These are phyloP conservation scores for Lacerta viridis DNA, from an alignment of 2,797 vertebrate genomes.

Conservation along the genomic window DNA sequence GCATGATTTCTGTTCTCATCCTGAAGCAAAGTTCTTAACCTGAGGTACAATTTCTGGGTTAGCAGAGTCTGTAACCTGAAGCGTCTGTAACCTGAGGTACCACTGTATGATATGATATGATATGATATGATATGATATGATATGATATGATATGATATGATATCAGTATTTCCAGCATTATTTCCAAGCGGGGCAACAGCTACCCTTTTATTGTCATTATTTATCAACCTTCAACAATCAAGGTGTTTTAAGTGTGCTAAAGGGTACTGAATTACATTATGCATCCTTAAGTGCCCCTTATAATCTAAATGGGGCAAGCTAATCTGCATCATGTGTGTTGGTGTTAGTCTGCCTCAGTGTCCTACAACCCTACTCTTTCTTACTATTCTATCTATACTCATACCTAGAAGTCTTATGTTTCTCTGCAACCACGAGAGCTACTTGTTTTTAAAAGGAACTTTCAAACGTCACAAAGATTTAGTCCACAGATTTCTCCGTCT, in stretches of 20 bases:
- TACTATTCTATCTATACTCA: not conserved
- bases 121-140: no score
- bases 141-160: not conserved
- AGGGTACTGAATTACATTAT: not conserved
- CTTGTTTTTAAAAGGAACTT: not conserved
- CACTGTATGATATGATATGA: no score
- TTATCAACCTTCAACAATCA: not conserved
- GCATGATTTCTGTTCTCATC: no score
- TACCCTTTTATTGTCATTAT: not conserved
- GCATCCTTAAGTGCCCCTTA: not conserved
- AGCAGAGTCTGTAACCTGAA: no score
- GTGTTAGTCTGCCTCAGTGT: not conserved
- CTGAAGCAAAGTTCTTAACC: no score
- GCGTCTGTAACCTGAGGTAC: no score
- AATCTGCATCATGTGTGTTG: not conserved
- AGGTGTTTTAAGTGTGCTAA: not conserved
- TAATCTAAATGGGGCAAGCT: not conserved
- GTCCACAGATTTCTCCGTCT: no score
- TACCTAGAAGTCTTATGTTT: not conserved
- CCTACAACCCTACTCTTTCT: not conserved
- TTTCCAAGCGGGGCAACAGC: not conserved
- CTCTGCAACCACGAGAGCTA: not conserved
- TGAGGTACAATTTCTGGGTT: no score
- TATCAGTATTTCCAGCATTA: not conserved
- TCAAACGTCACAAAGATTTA: not conserved